A percentile compares a stretch with the other conserved stretches of the same genome.
These are phyloP conservation scores for Stichodactyla helianthus DNA, from an alignment of 64 coral and sea anemone species.

Conservation along the genomic window DNA sequence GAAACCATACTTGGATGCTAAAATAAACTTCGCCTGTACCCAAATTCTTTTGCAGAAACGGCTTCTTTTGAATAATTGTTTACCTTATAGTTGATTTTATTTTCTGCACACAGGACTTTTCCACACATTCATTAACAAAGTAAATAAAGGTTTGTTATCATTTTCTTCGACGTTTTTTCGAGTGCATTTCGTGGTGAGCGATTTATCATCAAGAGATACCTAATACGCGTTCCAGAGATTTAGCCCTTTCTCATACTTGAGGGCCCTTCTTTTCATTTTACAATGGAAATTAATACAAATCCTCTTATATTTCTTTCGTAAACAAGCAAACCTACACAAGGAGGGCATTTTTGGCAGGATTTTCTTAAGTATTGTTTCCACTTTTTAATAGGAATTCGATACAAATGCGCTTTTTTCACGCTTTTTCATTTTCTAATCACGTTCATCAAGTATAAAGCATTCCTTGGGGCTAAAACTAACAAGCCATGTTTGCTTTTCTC, in stretches of 20 bases:
- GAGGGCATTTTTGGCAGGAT: not conserved
- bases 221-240: too few relatives aligned
- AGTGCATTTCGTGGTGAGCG: too few relatives aligned
- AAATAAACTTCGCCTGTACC: not conserved
- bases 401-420: not conserved
- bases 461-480: not conserved
- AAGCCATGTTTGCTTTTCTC: not conserved
- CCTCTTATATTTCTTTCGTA: not conserved
- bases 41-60: not conserved
- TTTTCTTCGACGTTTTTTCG: too few relatives aligned
- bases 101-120: not conserved
- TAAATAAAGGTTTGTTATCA: not conserved
- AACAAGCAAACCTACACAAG: not conserved
- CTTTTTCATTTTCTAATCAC: not conserved
- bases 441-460: too few relatives aligned
- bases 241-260: not conserved
- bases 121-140: too few relatives aligned
- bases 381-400: not conserved
- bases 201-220: too few relatives aligned
- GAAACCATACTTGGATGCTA: not conserved
- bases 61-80: not conserved
- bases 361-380: not conserved
- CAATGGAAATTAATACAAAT: not conserved
- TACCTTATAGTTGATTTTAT: not conserved
- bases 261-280: not conserved